These are phyloP conservation scores for Leptatherina wallacei DNA, from an alignment of 2,797 vertebrate genomes.

Conservation along the genomic window DNA sequence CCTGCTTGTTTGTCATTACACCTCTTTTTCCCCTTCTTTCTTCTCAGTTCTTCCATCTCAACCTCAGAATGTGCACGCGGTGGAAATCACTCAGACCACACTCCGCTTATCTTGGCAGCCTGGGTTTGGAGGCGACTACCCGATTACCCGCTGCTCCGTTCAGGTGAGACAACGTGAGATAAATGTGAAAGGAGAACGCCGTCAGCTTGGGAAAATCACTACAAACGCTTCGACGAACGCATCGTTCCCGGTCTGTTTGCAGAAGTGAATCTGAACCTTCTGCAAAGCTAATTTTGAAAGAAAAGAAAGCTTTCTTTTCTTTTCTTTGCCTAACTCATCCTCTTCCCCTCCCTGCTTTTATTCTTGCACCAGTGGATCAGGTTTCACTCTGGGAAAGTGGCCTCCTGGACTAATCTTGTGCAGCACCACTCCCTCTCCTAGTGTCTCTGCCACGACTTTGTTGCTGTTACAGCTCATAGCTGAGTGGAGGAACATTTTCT, in stretches of 20 bases:
- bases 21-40: background rate
- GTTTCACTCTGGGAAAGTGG: constrained; percentile 80
- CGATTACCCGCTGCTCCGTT: constrained; percentile 83
- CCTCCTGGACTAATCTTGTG: constrained; percentile 61
- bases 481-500: constrained; percentile 56
- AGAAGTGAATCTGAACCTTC: constrained; percentile 18
- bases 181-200: background rate
- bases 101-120: constrained; percentile 85
- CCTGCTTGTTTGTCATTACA: background rate
- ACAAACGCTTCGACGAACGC: constrained; percentile 24
- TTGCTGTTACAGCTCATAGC: constrained; percentile 35
- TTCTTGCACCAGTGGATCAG: constrained; percentile 70
- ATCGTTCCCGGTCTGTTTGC: constrained; percentile 28
- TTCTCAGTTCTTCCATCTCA: constrained; percentile 84
- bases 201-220: constrained; percentile 17
- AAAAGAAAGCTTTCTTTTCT: constrained; percentile 44
- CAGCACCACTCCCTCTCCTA: constrained; percentile 59
- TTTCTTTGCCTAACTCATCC: constrained; percentile 60
- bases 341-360: constrained; percentile 60
- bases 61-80: constrained; percentile 77
- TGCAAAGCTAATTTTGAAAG: constrained; percentile 29
- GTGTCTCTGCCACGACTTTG: constrained; percentile 52
- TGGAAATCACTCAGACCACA: constrained; percentile 73
- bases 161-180: constrained; percentile 81
- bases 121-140: constrained; percentile 86